Conservation (phyloP, 2,113 vertebrate species). For the Morone chrysops region DNA sequence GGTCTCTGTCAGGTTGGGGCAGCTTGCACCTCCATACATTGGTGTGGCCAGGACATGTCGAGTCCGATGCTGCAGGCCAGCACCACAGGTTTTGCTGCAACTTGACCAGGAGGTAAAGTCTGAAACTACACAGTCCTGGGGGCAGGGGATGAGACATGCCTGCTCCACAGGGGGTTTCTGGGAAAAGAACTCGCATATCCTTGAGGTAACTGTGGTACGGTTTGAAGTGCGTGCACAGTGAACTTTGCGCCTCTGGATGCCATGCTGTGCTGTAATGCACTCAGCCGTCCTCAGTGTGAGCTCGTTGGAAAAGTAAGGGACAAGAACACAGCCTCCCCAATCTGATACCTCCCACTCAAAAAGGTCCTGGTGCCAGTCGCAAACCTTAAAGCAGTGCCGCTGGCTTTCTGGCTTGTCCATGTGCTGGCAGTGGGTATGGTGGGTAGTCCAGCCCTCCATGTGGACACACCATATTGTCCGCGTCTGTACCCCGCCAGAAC, state of each 20-base stretch:
- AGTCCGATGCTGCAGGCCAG: slow-evolving; percentile 87
- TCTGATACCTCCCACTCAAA: slow-evolving; percentile 93
- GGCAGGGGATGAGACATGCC: slow-evolving; percentile 95
- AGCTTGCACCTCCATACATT: slow-evolving; percentile 90
- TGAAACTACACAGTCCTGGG: slow-evolving; percentile 92
- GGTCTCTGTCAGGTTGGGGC: slow-evolving; percentile 91
- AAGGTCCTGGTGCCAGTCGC: slow-evolving; percentile 94
- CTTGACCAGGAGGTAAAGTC: slow-evolving; percentile 91
- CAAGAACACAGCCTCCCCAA: slow-evolving; percentile 89
- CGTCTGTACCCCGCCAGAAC: slow-evolving; percentile 88
- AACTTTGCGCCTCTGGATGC: slow-evolving; percentile 89
- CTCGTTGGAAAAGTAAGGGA: slow-evolving; percentile 76
- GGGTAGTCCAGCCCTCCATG: slow-evolving; percentile 92
- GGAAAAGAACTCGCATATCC: slow-evolving; percentile 93
- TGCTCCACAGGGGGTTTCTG: slow-evolving; percentile 88
- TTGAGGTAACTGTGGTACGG: slow-evolving; percentile 82
- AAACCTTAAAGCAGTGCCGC: slow-evolving; percentile 93
- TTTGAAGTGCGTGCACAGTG: slow-evolving; percentile 90
- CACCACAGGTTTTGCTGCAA: slow-evolving; percentile 86
- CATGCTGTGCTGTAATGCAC: slow-evolving; percentile 94
- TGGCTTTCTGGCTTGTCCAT: slow-evolving; percentile 87
- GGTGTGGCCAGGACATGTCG: slow-evolving; percentile 88
- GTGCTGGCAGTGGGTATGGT: slow-evolving; percentile 89
- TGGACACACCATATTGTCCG: slow-evolving; percentile 95
- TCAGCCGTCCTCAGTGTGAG: slow-evolving; percentile 67